Conservation (phyloP, 2,888 invertebrate species). For the Corbicula japonica region DNA sequence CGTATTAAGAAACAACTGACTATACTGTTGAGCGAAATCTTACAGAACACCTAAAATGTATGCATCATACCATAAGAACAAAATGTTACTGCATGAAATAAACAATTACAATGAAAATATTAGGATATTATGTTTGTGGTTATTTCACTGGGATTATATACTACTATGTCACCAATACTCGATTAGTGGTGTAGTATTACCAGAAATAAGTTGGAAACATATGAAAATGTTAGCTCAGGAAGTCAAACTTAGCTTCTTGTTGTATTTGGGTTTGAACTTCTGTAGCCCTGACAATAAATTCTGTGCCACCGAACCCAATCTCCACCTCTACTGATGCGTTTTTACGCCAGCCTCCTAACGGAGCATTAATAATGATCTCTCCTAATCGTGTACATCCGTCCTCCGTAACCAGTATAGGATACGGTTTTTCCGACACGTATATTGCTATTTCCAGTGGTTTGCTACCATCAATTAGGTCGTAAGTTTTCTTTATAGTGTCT, state of each 20-base stretch:
- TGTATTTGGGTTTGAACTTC: constrained; percentile 29
- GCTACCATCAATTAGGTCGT: constrained; percentile 31
- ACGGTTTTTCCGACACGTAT: constrained; percentile 33
- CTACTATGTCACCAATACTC: too few relatives aligned
- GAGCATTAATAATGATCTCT: constrained; percentile 33
- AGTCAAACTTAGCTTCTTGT: constrained; percentile 51
- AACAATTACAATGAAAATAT: too few relatives aligned
- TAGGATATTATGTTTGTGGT: too few relatives aligned
- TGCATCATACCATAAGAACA: too few relatives aligned
- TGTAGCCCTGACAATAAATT: constrained; percentile 53
- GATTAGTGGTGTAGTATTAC: too few relatives aligned
- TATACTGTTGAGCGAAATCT: too few relatives aligned
- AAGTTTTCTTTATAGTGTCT: constrained; percentile 20
- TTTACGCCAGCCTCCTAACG: constrained; percentile 50
- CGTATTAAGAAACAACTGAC: too few relatives aligned
- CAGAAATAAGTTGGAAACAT: too few relatives aligned
- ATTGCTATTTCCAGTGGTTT: constrained; percentile 39
- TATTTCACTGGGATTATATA: too few relatives aligned
- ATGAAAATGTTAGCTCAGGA: constrained; percentile 35
- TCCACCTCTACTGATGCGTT: constrained; percentile 36
- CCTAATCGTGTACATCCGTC: constrained; percentile 45
- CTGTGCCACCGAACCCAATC: constrained; percentile 58
- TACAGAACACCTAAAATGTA: too few relatives aligned
- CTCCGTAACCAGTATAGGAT: constrained; percentile 50
- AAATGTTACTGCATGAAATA: too few relatives aligned